These are phyloP conservation scores for Hirundichthys speculiger DNA, from an alignment of 2,113 vertebrate genomes.

Conservation along the genomic window DNA sequence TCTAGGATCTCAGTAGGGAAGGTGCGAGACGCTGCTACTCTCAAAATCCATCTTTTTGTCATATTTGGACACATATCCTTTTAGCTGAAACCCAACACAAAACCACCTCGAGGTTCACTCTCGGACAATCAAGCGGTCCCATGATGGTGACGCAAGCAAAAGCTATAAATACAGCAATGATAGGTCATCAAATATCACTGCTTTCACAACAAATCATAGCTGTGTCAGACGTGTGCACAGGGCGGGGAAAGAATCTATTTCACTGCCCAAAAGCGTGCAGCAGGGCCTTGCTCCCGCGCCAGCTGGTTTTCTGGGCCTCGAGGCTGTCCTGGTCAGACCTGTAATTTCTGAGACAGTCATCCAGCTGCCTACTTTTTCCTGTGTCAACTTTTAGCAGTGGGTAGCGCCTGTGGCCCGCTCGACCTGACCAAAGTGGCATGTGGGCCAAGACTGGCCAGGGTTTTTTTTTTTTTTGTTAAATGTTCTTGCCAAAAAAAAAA, in stretches of 20 bases:
- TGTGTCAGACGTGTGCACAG: slow-evolving; percentile 48
- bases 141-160: slow-evolving; percentile 63
- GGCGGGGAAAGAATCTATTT: slow-evolving; percentile 38
- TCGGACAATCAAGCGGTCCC: slow-evolving; percentile 38
- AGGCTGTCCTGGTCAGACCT: slow-evolving; percentile 70
- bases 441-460: slow-evolving; percentile 53
- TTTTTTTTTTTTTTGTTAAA: slow-evolving; percentile 54
- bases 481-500: slow-evolving; percentile 59
- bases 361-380: slow-evolving; percentile 79
- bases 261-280: slow-evolving; percentile 69
- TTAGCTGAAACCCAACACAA: too few species aligned
- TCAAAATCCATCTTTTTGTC: slow-evolving; percentile 40
- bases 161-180: slow-evolving; percentile 72
- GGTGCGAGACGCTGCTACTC: not conserved
- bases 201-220: slow-evolving; percentile 76
- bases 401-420: slow-evolving; percentile 53
- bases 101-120: slow-evolving; percentile 35
- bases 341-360: slow-evolving; percentile 77
- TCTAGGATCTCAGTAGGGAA: not conserved
- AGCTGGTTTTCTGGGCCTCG: slow-evolving; percentile 69
- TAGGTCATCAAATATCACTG: slow-evolving; percentile 72
- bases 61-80: slow-evolving; percentile 13
- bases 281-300: slow-evolving; percentile 53
- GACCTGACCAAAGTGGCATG: slow-evolving; percentile 69
- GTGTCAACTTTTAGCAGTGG: slow-evolving; percentile 81